Evolutionary conservation across 2,113 vertebrate genomes (phyloP).

Genomic region (Symphodus melops): DNA sequence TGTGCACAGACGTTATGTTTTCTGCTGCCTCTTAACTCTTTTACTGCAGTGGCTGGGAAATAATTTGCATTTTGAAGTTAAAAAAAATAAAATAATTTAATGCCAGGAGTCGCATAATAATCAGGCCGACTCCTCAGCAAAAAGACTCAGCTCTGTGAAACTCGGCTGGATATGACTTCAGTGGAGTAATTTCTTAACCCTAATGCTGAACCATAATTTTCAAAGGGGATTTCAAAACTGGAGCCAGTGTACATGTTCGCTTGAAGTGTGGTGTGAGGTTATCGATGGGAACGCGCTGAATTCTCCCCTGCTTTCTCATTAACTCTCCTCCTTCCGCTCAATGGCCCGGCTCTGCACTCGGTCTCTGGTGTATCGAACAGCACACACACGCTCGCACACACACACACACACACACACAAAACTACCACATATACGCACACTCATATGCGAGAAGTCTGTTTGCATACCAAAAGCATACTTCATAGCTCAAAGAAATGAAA

Average conservation of each 20-base stretch:
- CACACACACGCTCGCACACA: constrained; percentile 2
- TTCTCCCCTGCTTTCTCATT: constrained; percentile 73
- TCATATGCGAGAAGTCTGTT: constrained; percentile 65
- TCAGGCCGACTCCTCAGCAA: constrained; percentile 45
- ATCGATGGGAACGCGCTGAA: constrained; percentile 61
- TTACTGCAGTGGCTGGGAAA: constrained; percentile 41
- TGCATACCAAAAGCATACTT: constrained; percentile 78
- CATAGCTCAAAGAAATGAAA: constrained; percentile 73
- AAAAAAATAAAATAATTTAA: too few species aligned
- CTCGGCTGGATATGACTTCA: constrained; percentile 46
- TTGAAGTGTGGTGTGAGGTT: constrained; percentile 67
- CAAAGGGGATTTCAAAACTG: constrained; percentile 45
- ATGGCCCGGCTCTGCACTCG: constrained; percentile 67
- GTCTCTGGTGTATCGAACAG: constrained; percentile 68
- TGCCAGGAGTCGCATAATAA: constrained; percentile 61
- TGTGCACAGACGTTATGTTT: constrained; percentile 42
- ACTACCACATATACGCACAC: neutral
- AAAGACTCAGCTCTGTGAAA: constrained; percentile 35
- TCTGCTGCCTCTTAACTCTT: constrained; percentile 28
- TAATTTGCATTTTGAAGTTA: constrained; percentile 63
- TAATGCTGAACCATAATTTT: constrained; percentile 52
- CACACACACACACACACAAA: constrained; percentile 23
- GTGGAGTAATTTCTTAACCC: constrained; percentile 52
- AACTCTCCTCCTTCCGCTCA: constrained; percentile 66
- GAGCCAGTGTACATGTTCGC: constrained; percentile 34